Evolutionary conservation across 1,140 invertebrate genomes (phyloP), one percentile per base, ranked within the genome.

Genomic region (Bombus impatiens): DNA sequence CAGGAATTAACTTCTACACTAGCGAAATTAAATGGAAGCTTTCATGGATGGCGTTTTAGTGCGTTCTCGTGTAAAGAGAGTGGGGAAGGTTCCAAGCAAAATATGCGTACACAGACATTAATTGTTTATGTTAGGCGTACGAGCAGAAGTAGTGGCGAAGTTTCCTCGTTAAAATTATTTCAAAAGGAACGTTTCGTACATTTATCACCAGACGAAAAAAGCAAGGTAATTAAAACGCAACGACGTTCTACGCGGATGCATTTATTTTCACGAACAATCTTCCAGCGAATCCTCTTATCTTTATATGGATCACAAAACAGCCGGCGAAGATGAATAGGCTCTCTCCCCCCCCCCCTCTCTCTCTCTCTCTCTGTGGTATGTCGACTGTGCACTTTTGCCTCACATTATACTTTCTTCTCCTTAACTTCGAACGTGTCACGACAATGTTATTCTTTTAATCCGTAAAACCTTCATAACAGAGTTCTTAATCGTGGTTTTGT

Each of bases 221-320:
- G 57, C 80, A 18, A 67, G 67, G 53, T 88, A 88, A 89, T 88
- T 89, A 88, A 84, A 75, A 81, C 67, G 78, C 67, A 68, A 84
- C 71, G 59, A 40, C 53, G 57, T 47, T 67, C 53, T 53, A 44
- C 28, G 59, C 71, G 72, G 72, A 77, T 72, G 80, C 86, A 82
- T 87, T 84, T 62, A 87, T 84, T 84, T 78, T 84, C 76, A 65
- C 72, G 86, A 78, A 78, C 76, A 65, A 76, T 79, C 86, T 82
- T 82, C 37, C 32, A 47, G 22, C 18, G 42, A 59, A 74, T 53
- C 76, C 71, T 65, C 35, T 68, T 37, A 53, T 77, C 81, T 77
- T 88, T 75, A 78, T 82, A 86, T 35, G 70, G 65, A 77, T 82
- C 71, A 80, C 77, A 85, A 88, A 88, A 68, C 77, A 59, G 37